Evolutionary conservation across 2,113 vertebrate genomes (phyloP).

Genomic region (Colaptes auratus): DNA sequence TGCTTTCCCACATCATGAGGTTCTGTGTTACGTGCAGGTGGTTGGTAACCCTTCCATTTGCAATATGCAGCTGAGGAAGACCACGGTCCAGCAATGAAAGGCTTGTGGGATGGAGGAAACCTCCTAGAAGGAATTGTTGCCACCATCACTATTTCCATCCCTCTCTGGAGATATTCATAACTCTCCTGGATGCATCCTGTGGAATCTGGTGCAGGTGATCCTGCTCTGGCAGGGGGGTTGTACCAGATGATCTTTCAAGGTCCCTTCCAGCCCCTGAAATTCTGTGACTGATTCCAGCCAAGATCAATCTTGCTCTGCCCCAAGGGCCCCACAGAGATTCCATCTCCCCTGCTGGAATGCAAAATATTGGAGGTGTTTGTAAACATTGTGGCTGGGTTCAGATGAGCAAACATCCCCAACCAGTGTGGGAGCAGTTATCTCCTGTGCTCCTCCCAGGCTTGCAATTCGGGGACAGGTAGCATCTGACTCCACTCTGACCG

Average conservation of each 20-base stretch:
- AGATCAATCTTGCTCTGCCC: background rate
- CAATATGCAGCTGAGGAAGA: rapidly evolving
- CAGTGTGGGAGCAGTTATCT: background rate
- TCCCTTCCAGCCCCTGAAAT: no score
- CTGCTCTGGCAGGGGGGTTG: no score
- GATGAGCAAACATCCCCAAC: background rate
- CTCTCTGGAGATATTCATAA: no score
- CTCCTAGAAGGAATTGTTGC: background rate
- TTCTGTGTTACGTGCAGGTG: no score
- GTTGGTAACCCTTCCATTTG: background rate
- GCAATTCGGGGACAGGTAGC: background rate
- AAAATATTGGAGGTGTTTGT: background rate
- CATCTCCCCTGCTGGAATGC: background rate
- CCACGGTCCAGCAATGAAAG: background rate
- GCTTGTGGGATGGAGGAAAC: background rate
- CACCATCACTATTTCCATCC: background rate
- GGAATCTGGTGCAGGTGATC: no score
- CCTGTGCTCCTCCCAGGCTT: background rate
- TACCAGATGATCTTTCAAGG: no score
- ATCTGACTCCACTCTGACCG: rapidly evolving
- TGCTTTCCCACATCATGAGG: background rate
- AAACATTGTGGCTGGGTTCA: background rate
- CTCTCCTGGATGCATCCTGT: no score
- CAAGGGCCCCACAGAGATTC: background rate
- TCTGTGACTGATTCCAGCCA: background rate